Conservation (phyloP, 2,797 vertebrate genomes). For the Notamacropus eugenii region DNA sequence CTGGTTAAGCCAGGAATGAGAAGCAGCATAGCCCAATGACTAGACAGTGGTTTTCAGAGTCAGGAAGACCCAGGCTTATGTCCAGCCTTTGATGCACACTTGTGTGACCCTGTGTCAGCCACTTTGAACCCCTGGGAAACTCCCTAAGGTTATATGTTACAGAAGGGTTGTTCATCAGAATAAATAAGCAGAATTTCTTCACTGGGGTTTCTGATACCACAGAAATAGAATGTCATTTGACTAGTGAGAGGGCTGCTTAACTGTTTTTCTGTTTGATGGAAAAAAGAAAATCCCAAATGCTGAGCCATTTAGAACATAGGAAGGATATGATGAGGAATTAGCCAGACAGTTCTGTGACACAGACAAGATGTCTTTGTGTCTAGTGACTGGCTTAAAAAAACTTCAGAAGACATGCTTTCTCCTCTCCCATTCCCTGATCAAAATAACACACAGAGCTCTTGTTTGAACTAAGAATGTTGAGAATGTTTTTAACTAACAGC, state of each 20-base stretch:
- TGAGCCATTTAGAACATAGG: slow-evolving; percentile 75
- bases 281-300: not conserved
- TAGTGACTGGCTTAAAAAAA: slow-evolving; percentile 40
- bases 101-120: not conserved
- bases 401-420: slow-evolving; percentile 62
- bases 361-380: slow-evolving; percentile 23
- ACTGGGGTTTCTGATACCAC: not conserved
- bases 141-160: not conserved
- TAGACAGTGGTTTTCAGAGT: not conserved
- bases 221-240: not conserved
- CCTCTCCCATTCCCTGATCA: slow-evolving; percentile 22
- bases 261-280: not conserved
- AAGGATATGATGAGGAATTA: not conserved
- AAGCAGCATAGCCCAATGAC: not conserved
- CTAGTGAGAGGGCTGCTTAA: not conserved
- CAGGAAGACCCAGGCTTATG: not conserved
- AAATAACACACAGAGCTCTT: slow-evolving; percentile 39
- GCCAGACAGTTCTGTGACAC: not conserved
- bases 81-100: not conserved
- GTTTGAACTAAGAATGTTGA: slow-evolving; percentile 56
- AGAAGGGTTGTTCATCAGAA: not conserved
- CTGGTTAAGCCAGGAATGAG: not conserved
- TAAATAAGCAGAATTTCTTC: not conserved
- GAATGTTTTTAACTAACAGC: slow-evolving; percentile 73
- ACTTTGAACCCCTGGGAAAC: not conserved